These are phyloP conservation scores for Erithacus rubecula DNA, from an alignment of 2,797 vertebrate species.

Conservation along the genomic window DNA sequence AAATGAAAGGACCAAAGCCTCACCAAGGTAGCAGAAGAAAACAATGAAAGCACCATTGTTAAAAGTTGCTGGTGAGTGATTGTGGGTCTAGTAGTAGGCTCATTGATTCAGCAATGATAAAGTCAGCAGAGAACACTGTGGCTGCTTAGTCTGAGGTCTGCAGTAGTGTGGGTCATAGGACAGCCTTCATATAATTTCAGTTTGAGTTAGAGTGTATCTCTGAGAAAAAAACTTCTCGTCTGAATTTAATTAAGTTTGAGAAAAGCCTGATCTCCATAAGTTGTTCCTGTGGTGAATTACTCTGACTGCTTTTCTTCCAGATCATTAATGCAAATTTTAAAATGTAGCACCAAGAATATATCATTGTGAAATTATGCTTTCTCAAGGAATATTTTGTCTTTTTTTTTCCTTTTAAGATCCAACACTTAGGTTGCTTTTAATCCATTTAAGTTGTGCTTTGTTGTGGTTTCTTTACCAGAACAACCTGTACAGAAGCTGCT, in stretches of 20 bases:
- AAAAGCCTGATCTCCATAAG: neutral
- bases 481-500: neutral
- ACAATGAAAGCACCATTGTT: neutral
- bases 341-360: neutral
- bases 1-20: neutral
- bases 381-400: neutral
- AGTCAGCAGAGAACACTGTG: neutral
- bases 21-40: neutral
- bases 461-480: slow-evolving; percentile 9
- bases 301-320: neutral
- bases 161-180: neutral
- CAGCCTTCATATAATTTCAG: neutral
- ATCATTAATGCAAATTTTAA: slow-evolving; percentile 4
- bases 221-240: neutral
- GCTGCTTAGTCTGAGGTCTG: neutral
- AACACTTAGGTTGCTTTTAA: neutral
- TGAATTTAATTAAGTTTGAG: neutral
- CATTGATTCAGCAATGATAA: neutral
- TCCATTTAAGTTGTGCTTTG: neutral
- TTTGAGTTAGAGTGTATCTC: neutral
- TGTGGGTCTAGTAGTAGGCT: neutral
- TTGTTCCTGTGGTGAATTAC: neutral
- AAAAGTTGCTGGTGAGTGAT: neutral
- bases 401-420: neutral
- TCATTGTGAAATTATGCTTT: neutral